These are phyloP conservation scores for Neoitamus cyanurus DNA, from an alignment of 2,888 invertebrate species.

Conservation along the genomic window DNA sequence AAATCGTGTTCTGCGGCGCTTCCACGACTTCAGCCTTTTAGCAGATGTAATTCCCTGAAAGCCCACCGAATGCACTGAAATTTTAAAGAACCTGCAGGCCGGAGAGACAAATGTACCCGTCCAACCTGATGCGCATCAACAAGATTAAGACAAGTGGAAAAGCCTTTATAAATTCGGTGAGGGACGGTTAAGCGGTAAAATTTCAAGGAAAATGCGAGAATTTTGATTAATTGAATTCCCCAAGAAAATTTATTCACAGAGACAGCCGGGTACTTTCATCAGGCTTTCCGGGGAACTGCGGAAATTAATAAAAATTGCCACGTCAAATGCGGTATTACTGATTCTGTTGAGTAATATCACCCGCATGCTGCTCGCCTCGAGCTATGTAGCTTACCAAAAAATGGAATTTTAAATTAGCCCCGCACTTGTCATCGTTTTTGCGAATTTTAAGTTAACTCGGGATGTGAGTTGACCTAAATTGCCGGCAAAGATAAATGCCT, in stretches of 20 bases:
- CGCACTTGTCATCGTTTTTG: not conserved
- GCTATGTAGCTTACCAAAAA: not conserved
- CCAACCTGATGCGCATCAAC: not conserved
- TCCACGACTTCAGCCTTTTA: not conserved
- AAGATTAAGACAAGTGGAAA: slow-evolving; percentile 5
- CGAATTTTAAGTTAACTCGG: not conserved
- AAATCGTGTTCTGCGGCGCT: not conserved
- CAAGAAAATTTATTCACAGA: not conserved
- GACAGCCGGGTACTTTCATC: not conserved
- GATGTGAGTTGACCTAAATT: not conserved
- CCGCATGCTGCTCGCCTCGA: not conserved
- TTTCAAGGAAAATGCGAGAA: not conserved
- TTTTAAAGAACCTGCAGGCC: not conserved
- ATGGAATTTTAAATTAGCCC: not conserved
- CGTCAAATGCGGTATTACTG: not conserved
- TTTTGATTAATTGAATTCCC: not conserved
- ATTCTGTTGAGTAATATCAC: not conserved
- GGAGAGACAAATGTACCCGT: not conserved
- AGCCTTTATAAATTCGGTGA: not conserved
- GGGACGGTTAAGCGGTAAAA: not conserved
- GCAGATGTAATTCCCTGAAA: not conserved
- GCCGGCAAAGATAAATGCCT: not conserved
- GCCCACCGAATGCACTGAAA: not conserved
- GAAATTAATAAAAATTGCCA: slow-evolving; percentile 1
- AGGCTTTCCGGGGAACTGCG: not conserved